Base-by-base conservation (phyloP, 2,888 invertebrate genomes). In the Julus scanicus region DNA sequence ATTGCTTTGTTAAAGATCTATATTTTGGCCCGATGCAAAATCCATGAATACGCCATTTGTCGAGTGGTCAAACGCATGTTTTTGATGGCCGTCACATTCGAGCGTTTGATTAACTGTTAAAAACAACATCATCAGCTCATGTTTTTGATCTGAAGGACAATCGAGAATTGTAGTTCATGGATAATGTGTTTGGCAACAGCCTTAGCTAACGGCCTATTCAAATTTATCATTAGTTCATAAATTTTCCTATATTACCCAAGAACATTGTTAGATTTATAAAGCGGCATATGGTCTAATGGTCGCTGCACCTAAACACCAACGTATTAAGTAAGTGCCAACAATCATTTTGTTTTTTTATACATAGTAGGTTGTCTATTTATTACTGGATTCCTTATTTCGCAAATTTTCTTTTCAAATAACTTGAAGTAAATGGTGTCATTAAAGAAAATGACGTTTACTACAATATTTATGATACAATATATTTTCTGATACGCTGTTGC, bases 61-160 rank as follows among this genome's bases (percentile, higher is more conserved):
- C 71, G 71, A 71, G 71, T 20, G 71, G 71, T 71, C 71, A 71
- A 71, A 29, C 71, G 71, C 71, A n/a, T 71, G 71, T 20, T 71
- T 20, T 71, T 71, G 71, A 71, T 29, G 71, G 71, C 71, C 20
- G 20, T 71, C 71, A 9, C 71, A 20, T 71, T 71, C 20, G 20
- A 20, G 71, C 71, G 29, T 71, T 71, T 71, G 71, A 71, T 71
- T 71, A 71, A 71, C 71, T 71, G 71, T 71, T 71, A 71, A 71
- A 71, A 71, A 71, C 29, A 71, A 71, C 29, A 20, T 20, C 71
- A 71, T 71, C 71, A 71, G 71, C 71, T 71, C 71, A 29, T 71
- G 71, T 71, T 29, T 71, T 71, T 71, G 71, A 71, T 71, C 6
- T 6, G 29, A 71, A 71, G 71, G 71, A 71, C 71, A 71, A 71